These are phyloP conservation scores for Macquaria australasica DNA, from an alignment of 2,113 vertebrate species.

Conservation along the genomic window DNA sequence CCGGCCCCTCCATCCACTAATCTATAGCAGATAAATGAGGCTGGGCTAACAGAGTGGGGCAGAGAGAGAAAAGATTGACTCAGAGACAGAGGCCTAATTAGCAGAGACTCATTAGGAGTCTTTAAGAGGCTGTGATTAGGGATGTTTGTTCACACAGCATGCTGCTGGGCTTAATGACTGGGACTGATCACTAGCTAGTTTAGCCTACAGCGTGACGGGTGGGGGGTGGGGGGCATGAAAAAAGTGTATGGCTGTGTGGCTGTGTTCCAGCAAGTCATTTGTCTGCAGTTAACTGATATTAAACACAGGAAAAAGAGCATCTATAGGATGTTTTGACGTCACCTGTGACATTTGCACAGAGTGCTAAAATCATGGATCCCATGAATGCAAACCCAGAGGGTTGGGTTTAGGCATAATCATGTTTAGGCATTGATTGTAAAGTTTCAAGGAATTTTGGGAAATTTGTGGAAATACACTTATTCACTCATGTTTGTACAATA, in stretches of 20 bases:
- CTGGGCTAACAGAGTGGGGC: constrained; percentile 68
- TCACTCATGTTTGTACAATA: neutral
- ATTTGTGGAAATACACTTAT: neutral
- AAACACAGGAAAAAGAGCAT: constrained; percentile 47
- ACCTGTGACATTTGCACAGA: constrained; percentile 10
- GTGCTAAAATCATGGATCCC: constrained; percentile 3
- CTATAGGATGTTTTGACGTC: neutral
- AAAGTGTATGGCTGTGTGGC: constrained; percentile 34
- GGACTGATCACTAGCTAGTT: constrained; percentile 76
- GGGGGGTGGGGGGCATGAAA: constrained; percentile 39
- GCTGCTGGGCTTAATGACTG: constrained; percentile 79
- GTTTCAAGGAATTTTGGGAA: neutral
- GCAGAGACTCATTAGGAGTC: constrained; percentile 90
- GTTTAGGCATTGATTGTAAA: neutral
- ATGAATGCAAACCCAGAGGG: neutral
- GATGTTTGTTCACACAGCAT: constrained; percentile 84
- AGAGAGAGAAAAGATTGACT: constrained; percentile 77
- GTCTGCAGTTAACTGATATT: constrained; percentile 72
- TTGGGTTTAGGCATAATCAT: neutral
- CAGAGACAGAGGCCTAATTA: constrained; percentile 79
- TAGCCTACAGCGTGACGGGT: constrained; percentile 82
- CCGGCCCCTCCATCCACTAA: constrained; percentile 69
- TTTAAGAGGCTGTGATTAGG: constrained; percentile 94
- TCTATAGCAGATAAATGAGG: constrained; percentile 83
- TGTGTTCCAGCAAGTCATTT: constrained; percentile 63